Evolutionary conservation across 2,113 vertebrate species (phyloP), one percentile per base, ranked within the genome.

Genomic region (Dipodomys ordii): DNA sequence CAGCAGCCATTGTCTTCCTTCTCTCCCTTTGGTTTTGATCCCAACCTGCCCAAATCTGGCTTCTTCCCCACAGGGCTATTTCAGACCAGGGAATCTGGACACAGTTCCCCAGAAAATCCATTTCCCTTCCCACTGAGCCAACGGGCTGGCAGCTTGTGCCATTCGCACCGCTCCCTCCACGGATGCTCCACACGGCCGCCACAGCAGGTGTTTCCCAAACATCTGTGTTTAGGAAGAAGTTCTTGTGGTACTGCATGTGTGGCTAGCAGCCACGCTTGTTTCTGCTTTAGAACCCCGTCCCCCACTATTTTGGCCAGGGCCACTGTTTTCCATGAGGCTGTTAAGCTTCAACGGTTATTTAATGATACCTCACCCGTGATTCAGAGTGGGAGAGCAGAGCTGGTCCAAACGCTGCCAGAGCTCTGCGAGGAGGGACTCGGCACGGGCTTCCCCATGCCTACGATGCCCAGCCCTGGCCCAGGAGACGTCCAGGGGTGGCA

Each of bases 311-410:
- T 71, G 94, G 76, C 80, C 60, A 62, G 46, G 10, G n/a, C 0
- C 4, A 68, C 1, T 49, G 60, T 86, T 79, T 83, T 64, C 2
- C 60, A 53, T 11, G 62, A 87, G 60, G 73, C 64, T 12, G 60
- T 68, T 44, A 71, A 64, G 83, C 73, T 77, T 16, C n/a, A 79
- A 9, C 44, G 1, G 0, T 53, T 76, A 39, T 39, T 88, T 25
- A 77, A 80, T 60, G 46, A n/a, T 12, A 67, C 64, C 83, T 88
- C 80, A 91, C 91, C 96, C 68, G 35, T 3, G 35, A 77, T 81
- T 60, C 19, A 23, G 79, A 30, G 62, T 27, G 62, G 77, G 68
- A 32, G 67, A 7, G 68, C 2, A 8, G 64, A 77, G 46, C 77
- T 27, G 57, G 91, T 49, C 65, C 46, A 15, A 1, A 35, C 9